Conservation (phyloP, 2,888 invertebrate species). For the Diarsia rubi region DNA sequence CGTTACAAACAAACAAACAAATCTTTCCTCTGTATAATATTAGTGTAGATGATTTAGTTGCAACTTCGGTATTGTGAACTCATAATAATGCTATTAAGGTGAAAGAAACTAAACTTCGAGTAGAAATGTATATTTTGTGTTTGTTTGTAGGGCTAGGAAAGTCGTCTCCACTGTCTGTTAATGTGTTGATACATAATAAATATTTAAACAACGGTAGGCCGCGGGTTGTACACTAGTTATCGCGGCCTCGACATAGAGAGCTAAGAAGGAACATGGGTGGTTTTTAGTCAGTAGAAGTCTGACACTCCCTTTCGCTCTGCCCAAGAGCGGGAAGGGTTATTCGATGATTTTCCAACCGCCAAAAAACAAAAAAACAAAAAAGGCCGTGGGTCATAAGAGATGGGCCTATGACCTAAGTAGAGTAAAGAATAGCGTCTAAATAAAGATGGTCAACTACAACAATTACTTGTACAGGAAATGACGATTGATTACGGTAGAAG, state of each 20-base stretch:
- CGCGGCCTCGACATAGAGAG: too few relatives aligned
- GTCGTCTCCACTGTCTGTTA: neutral
- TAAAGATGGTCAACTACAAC: neutral
- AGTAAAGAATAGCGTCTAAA: neutral
- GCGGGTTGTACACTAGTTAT: too few relatives aligned
- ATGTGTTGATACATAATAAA: neutral
- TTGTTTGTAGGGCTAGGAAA: neutral
- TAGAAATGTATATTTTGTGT: slow-evolving; percentile 10
- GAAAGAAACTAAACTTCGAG: slow-evolving; percentile 68
- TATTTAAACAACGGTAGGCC: neutral
- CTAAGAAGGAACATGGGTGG: too few relatives aligned
- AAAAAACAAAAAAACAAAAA: too few relatives aligned
- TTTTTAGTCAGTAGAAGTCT: too few relatives aligned
- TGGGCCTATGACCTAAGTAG: slow-evolving; percentile 8
- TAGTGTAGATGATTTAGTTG: slow-evolving; percentile 15
- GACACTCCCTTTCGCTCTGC: too few relatives aligned
- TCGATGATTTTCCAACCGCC: too few relatives aligned
- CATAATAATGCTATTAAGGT: slow-evolving; percentile 69
- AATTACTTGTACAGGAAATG: neutral
- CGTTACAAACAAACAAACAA: too few relatives aligned
- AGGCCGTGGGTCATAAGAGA: neutral
- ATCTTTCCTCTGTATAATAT: too few relatives aligned
- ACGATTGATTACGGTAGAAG: too few relatives aligned
- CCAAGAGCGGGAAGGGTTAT: too few relatives aligned
- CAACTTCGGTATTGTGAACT: slow-evolving; percentile 21